Evolutionary conservation across 2,888 invertebrate species (phyloP), one percentile per base, ranked within the genome.

Genomic region (Tribolium freemani): DNA sequence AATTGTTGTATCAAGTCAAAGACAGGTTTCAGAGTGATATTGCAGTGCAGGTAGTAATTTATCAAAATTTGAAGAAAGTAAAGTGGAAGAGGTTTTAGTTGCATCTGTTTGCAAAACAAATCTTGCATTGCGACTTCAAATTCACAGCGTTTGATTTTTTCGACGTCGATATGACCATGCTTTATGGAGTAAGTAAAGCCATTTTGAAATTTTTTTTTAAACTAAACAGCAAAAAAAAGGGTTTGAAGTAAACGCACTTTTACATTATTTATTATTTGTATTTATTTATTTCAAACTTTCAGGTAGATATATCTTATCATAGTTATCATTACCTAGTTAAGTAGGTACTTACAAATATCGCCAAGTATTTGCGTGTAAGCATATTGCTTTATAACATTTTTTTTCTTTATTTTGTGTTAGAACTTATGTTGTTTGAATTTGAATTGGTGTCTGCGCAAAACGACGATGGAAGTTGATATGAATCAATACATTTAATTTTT

Each of bases 141-240:
- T 16, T 67, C 2, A 56, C 56, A 21, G 67, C 67, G 0, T 46
- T 45, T 20, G 67, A 67, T 38, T 67, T 56, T 30, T 67, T 67
- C 11, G 46, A 54, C 9, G 54, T 67, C 30, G 51, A 67, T 38
- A 67, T 67, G 67, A 56, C 45, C 1, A 13, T 67, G 8, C 46
- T 67, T 46, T 67, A 56, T 21, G 67, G 67, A 30, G 67, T 67
- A 46, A 46, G 63, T 26, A 45, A 45, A 26, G 3, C 21, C 21
- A 2, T 21, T 21, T 3, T 2, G 3, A 3, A 21, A 21, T 44
- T 44, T 44, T 44, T n/a, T 44, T n/a, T n/a, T n/a, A n/a, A n/a
- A n/a, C n/a, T n/a, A n/a, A n/a, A n/a, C n/a, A n/a, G n/a, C n/a
- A n/a, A n/a, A n/a, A n/a, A n/a, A n/a, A n/a, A n/a, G n/a, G n/a